Base-by-base conservation (phyloP, 2,113 vertebrate genomes). In the Ariopsis seemanni region DNA sequence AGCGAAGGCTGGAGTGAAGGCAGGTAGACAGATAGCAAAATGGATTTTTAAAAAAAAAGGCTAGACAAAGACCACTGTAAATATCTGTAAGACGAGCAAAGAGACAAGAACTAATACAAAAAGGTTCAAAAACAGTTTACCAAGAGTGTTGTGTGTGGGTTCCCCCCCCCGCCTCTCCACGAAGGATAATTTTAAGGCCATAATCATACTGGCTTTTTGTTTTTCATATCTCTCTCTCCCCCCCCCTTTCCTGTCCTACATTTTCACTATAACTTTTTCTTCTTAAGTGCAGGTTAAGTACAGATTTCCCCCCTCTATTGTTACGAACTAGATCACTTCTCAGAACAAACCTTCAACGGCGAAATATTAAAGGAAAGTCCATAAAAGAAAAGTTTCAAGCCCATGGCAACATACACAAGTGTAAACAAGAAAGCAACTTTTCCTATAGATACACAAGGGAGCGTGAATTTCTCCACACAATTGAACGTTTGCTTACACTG, bases 401-500 rank as follows among this genome's bases (percentile, higher is more conserved):
- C 78, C n/a, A 34, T 60, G 79, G 5, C 57, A 62, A 34, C 79
- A 62, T 25, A 17, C 17, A 48, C 55, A 18, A 58, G 55, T 62
- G 30, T 62, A 82, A 42, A 82, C 79, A 25, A 1, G 4, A 42
- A 34, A 80, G n/a, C 75, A 69, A 27, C 79, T 81, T 81, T 81
- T 86, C 50, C 60, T 67, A 69, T 65, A 57, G 0, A 14, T 80
- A 30, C 85, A 80, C 58, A 86, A 7, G 78, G 14, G 79, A 60
- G 53, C 62, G 11, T 83, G n/a, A 55, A 77, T 53, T 52, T 65
- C 57, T 83, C 34, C 34, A 75, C 42, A 63, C 81, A 83, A 75
- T 58, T 87, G 42, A 83, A 53, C 20, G 4, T 63, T 52, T 62
- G 34, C 53, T 60, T 82, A 60, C 30, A 79, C 55, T 50, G 3